These are phyloP conservation scores for Polydrusus pterygomalis DNA, from an alignment of 2,888 invertebrate genomes.

Conservation along the genomic window DNA sequence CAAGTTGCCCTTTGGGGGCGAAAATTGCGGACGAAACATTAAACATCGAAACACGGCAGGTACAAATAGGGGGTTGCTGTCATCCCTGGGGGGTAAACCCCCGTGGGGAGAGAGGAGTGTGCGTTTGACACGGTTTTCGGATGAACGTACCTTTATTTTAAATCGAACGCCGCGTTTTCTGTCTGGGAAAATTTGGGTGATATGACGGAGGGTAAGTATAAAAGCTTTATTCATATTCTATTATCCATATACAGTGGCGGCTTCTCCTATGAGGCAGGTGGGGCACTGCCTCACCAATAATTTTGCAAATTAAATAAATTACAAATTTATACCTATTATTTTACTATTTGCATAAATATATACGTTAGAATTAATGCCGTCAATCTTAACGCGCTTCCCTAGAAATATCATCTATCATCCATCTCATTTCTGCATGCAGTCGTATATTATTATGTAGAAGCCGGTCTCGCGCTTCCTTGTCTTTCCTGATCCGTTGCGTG, in stretches of 20 bases:
- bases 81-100: not conserved
- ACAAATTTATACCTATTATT: too few species aligned
- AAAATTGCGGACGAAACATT: conserved; percentile 32
- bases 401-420: too few species aligned
- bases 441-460: too few species aligned
- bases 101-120: conserved; percentile 2
- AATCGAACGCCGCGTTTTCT: not conserved
- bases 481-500: too few species aligned
- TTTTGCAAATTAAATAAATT: too few species aligned
- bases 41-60: conserved; percentile 28
- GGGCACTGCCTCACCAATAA: too few species aligned
- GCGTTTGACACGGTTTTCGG: conserved; percentile 29
- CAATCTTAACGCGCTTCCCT: too few species aligned
- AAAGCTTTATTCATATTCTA: not conserved
- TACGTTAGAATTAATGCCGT: too few species aligned
- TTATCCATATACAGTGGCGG: not conserved
- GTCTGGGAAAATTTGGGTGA: not conserved
- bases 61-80: conserved; percentile 27
- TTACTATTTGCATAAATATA: too few species aligned
- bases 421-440: too few species aligned
- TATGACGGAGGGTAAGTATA: not conserved
- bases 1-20: conserved; percentile 12
- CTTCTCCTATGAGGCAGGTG: too few species aligned
- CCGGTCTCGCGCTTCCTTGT: too few species aligned
- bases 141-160: conserved; percentile 2